phyloP scores from a whole-genome alignment of 2,888 invertebrate species.

The Monochamus alternatus region DNA sequence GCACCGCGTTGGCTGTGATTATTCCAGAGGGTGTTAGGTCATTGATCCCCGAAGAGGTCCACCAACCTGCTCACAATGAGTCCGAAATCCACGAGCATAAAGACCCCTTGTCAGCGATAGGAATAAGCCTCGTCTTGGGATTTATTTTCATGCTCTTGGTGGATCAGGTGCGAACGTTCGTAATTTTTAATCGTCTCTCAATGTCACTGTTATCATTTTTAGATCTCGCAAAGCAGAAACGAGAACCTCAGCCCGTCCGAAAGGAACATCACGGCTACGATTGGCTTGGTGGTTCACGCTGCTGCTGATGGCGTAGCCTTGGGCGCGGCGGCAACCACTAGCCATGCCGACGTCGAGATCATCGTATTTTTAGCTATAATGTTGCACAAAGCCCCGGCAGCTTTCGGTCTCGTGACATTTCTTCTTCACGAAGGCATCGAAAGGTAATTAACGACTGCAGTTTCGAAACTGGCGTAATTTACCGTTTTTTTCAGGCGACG shows the following conservation, averaged over 20 bases:
- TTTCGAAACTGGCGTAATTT: not conserved
- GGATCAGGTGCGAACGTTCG: constrained; percentile 79
- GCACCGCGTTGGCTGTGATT: constrained; percentile 97
- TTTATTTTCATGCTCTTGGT: constrained; percentile 98
- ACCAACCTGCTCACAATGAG: constrained; percentile 60
- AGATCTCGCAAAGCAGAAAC: constrained; percentile 73
- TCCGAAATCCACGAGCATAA: constrained; percentile 69
- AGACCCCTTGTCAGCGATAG: constrained; percentile 88
- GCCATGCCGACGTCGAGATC: constrained; percentile 96
- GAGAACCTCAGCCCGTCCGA: constrained; percentile 78
- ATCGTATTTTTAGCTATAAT: constrained; percentile 99
- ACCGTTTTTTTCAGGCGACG: constrained; percentile 73
- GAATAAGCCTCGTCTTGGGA: constrained; percentile 93
- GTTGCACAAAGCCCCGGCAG: constrained; percentile 99
- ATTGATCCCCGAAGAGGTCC: constrained; percentile 69
- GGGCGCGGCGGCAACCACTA: constrained; percentile 98
- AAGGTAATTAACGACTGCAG: constrained; percentile 69
- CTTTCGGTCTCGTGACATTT: constrained; percentile 98
- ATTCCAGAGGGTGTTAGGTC: constrained; percentile 98
- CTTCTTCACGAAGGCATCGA: constrained; percentile 96
- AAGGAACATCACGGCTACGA: constrained; percentile 92
- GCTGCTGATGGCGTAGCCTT: constrained; percentile 98
- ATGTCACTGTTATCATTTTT: constrained; percentile 37
- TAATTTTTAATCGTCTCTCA: too few species aligned
- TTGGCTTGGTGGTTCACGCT: constrained; percentile 98